phyloP scores from a whole-genome alignment of 2,113 vertebrate species.

The Bubo blakistoni region DNA sequence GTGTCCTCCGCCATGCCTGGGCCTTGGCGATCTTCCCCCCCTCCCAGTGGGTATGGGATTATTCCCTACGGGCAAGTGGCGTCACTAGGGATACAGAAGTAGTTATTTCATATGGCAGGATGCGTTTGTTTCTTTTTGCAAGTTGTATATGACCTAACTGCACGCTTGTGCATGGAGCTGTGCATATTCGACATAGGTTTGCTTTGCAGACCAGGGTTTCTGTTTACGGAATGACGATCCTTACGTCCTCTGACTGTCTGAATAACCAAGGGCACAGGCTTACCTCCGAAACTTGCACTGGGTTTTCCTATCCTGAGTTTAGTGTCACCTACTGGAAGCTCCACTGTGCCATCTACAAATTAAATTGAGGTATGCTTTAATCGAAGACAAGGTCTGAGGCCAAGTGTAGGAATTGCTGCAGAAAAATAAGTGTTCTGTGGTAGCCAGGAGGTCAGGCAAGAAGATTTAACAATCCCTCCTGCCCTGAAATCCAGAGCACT shows the following conservation, averaged over 20 bases:
- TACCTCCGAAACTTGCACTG: too few relatives aligned
- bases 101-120: background rate
- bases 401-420: background rate
- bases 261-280: background rate
- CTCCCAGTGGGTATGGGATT: background rate
- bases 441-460: background rate
- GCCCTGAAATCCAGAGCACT: background rate
- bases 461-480: background rate
- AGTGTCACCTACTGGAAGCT: background rate
- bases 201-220: background rate
- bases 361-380: background rate
- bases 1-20: too few relatives aligned
- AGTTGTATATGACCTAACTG: background rate
- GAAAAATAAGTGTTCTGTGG: background rate
- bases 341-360: background rate
- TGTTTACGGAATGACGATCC: rapidly evolving
- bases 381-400: background rate
- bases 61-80: background rate
- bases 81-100: background rate
- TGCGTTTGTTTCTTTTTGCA: background rate
- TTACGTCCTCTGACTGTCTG: too few relatives aligned
- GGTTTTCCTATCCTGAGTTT: background rate
- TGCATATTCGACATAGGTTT: background rate
- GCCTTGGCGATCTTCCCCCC: background rate
- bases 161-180: background rate